phyloP scores from a whole-genome alignment of 1,140 invertebrate species.

The Micrasema longulum region DNA sequence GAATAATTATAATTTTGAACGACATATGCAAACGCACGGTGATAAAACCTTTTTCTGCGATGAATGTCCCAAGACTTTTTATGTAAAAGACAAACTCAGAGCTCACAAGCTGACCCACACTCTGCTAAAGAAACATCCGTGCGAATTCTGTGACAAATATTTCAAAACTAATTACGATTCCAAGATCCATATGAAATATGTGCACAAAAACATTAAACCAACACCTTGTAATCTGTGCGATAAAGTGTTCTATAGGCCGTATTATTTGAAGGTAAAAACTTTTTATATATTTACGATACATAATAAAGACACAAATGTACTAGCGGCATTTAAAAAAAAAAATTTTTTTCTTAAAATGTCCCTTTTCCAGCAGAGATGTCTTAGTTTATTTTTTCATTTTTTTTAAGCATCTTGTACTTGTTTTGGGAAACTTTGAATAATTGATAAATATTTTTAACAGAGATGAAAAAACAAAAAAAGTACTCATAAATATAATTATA shows the following conservation, averaged over 20 bases:
- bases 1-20: constrained; percentile 5
- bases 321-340: not conserved
- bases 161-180: constrained; percentile 27
- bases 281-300: not conserved
- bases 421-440: not conserved
- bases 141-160: constrained; percentile 28
- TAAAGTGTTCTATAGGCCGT: constrained; percentile 16
- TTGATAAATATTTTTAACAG: not conserved
- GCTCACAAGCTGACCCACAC: constrained; percentile 20
- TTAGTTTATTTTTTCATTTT: not conserved
- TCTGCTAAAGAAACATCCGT: constrained; percentile 7
- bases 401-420: not conserved
- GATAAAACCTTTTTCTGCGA: constrained; percentile 22
- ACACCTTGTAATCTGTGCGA: constrained; percentile 24
- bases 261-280: constrained; percentile 28
- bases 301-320: not conserved
- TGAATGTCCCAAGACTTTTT: constrained; percentile 32
- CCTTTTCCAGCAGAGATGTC: not conserved
- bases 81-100: constrained; percentile 6
- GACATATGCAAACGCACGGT: constrained; percentile 30
- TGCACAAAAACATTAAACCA: constrained; percentile 24
- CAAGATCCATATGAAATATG: constrained; percentile 29
- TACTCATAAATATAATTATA: too few species aligned
- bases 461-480: too few species aligned
- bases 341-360: not conserved